Conservation (phyloP, 2,888 invertebrate genomes). For the Pocota personata region DNA sequence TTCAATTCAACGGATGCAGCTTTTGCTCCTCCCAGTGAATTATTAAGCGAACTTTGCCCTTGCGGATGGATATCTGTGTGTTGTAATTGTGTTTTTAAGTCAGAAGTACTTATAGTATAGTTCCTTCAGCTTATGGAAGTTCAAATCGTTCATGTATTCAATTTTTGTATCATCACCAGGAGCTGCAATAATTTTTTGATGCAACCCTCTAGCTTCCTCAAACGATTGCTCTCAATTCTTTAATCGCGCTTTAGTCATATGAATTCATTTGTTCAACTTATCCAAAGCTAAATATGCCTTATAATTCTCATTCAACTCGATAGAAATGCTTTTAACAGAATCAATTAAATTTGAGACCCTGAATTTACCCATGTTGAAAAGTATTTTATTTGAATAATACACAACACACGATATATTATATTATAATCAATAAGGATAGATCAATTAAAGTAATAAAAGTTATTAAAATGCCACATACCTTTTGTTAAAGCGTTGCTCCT, state of each 20-base stretch:
- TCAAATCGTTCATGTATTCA: neutral
- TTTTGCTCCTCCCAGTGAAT: neutral
- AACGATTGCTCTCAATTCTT: neutral
- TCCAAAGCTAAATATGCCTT: neutral
- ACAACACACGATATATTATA: too few species aligned
- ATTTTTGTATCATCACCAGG: neutral
- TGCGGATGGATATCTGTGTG: neutral
- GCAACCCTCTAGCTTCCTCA: neutral
- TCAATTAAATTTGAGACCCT: too few species aligned
- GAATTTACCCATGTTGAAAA: too few species aligned
- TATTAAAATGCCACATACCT: too few species aligned
- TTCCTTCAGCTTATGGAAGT: neutral
- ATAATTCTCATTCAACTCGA: neutral
- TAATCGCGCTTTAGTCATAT: conserved; percentile 12
- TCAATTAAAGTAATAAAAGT: too few species aligned
- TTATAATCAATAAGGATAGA: too few species aligned
- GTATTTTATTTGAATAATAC: too few species aligned
- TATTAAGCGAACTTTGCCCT: neutral
- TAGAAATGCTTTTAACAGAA: too few species aligned
- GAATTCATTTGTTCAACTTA: neutral
- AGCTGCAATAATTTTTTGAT: conserved; percentile 32
- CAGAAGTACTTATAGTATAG: neutral
- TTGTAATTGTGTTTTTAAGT: neutral
- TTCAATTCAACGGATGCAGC: neutral
- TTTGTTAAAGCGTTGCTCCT: too few species aligned